A percentile compares a stretch with the other conserved stretches of the same genome.
Conservation (phyloP, 2,113 vertebrate species). For the Motacilla alba region DNA sequence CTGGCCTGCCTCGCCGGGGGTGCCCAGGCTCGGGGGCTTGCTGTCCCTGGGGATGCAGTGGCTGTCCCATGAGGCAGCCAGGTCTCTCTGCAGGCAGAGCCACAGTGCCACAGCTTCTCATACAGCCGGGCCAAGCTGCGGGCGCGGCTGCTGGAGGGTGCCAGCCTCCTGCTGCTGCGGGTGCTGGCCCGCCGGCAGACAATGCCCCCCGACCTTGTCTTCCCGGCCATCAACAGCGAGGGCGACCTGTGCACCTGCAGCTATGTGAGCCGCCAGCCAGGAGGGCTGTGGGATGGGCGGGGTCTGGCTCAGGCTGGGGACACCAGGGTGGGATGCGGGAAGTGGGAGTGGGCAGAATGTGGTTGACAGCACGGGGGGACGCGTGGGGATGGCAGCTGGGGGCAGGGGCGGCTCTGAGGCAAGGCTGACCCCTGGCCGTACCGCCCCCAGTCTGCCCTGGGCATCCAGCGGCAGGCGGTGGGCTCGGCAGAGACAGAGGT, state of each 20-base stretch:
- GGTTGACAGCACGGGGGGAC: not conserved
- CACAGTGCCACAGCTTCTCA: constrained; percentile 46
- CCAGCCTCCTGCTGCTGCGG: constrained; percentile 84
- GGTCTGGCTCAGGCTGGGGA: not conserved
- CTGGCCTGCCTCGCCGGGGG: not conserved
- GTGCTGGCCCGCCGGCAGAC: constrained; percentile 73
- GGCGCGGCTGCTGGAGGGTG: constrained; percentile 84
- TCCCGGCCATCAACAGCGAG: constrained; percentile 77
- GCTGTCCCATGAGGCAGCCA: not conserved
- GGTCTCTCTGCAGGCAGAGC: constrained; percentile 66
- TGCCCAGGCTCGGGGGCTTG: not conserved
- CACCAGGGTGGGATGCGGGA: not conserved
- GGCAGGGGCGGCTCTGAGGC: not conserved
- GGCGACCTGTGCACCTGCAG: constrained; percentile 71
- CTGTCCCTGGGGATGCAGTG: not conserved
- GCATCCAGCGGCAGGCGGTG: constrained; percentile 71
- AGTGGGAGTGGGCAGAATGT: not conserved
- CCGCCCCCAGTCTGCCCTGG: constrained; percentile 67
- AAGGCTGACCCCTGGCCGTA: not conserved
- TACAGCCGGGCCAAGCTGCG: constrained; percentile 48
- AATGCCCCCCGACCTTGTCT: constrained; percentile 72
- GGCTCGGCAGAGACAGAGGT: constrained; percentile 68
- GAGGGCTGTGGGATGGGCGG: not conserved
- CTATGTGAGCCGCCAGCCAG: constrained; percentile 72
- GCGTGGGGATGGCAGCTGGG: too few species aligned